Base-by-base conservation (phyloP, 2,797 vertebrate genomes). In the Neostethus bicornis region DNA sequence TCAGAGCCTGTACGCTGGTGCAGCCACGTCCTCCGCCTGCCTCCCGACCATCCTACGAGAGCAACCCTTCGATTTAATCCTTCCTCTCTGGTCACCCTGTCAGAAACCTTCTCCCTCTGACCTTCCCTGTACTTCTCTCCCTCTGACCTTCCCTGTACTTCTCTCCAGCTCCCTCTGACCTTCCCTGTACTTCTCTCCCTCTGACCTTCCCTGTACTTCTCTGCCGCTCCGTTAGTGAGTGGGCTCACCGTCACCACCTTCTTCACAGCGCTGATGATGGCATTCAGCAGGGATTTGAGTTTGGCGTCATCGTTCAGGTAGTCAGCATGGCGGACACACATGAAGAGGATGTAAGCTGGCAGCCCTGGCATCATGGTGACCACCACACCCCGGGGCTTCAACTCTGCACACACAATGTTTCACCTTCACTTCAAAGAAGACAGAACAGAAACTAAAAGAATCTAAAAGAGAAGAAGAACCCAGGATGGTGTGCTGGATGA, bases 331-430 rank as follows among this genome's bases (percentile, higher is more conserved):
- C 97, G 94, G 38, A 97, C 74, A 31, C 96, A 99, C 97, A 99
- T 98, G 87, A 98, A 96, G 1, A 99, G 91, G 84, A 99, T 89
- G 85, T 94, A 92, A 20, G 97, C 94, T 0, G 95, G 94, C 55
- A 99, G 90, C 35, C 90, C 92, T 0, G 96, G 96, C 19, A 99
- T 94, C 94, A 97, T 94, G 64, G 92, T 96, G n/a, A 99, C 95
- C 38, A 91, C 96, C 80, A 99, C 96, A 1, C 97, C 96, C 9
- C 92, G 94, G 10, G 96, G 96, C 70, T 95, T 98, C 76, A 99
- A 75, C 55, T 96, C 97, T 99, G 85, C 9, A 2, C 38, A 59
- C 1, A 61, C 23, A 56, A 24, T 12, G 24, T 34, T 26, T 29
- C 2, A 14, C 5, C 24, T n/a, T 49, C 7, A 51, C 39, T 1